Evolutionary conservation across 2,888 invertebrate genomes (phyloP).

Genomic region (Ctenicera cuprea): DNA sequence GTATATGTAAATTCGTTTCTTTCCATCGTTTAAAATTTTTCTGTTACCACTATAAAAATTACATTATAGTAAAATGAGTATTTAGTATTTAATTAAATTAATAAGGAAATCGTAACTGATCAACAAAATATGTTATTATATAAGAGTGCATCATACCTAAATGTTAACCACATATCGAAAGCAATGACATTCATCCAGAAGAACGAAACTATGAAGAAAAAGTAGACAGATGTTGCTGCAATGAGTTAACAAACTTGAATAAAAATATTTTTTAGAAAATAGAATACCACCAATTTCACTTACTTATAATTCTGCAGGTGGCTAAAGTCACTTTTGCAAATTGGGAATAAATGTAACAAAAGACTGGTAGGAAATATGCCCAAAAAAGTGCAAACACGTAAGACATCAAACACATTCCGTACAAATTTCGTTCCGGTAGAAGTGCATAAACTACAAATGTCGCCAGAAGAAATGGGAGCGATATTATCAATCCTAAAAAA

Average conservation of each 20-base stretch:
- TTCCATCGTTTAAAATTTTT: slow-evolving; percentile 47
- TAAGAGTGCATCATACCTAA: slow-evolving; percentile 58
- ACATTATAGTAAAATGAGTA: too few relatives aligned
- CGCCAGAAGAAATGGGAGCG: slow-evolving; percentile 82
- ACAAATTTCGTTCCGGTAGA: slow-evolving; percentile 83
- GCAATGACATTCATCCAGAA: slow-evolving; percentile 10
- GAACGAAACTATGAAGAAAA: neutral
- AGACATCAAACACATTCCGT: slow-evolving; percentile 85
- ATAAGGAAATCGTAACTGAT: too few relatives aligned
- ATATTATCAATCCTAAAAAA: slow-evolving; percentile 80
- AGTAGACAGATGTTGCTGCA: neutral
- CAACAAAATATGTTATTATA: too few relatives aligned
- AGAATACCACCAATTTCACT: slow-evolving; percentile 77
- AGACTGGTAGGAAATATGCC: slow-evolving; percentile 77
- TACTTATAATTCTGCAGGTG: neutral
- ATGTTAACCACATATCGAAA: neutral
- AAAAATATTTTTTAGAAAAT: slow-evolving; percentile 80
- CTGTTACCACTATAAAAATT: slow-evolving; percentile 57
- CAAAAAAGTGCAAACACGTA: slow-evolving; percentile 81
- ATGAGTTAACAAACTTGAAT: too few relatives aligned
- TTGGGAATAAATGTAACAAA: neutral
- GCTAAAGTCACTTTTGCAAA: too few relatives aligned
- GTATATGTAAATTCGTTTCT: slow-evolving; percentile 53
- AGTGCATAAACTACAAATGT: slow-evolving; percentile 84
- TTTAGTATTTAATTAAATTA: too few relatives aligned